Evolutionary conservation across 2,797 vertebrate genomes (phyloP).

Genomic region (Ctenopoma multispine): DNA sequence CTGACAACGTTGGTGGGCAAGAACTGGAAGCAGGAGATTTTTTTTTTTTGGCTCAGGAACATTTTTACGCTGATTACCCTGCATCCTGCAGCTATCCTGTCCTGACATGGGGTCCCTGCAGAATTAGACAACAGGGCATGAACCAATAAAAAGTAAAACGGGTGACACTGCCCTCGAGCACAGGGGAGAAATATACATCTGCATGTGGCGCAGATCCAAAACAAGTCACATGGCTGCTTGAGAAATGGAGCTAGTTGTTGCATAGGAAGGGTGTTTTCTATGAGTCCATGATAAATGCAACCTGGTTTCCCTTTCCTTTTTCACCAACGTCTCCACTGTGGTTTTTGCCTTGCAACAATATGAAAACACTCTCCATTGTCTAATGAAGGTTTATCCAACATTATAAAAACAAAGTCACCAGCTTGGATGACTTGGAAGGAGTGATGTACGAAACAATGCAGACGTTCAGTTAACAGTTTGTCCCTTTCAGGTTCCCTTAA

Average conservation of each 20-base stretch:
- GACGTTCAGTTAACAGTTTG: background rate
- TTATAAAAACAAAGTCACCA: background rate
- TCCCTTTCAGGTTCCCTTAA: constrained; percentile 19
- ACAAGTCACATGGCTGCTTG: constrained; percentile 64
- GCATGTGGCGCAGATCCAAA: constrained; percentile 69
- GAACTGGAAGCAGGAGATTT: constrained; percentile 54
- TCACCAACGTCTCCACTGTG: constrained; percentile 79
- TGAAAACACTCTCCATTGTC: constrained; percentile 20
- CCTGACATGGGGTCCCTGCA: constrained; percentile 64
- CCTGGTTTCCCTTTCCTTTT: constrained; percentile 77
- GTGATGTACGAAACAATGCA: constrained; percentile 25
- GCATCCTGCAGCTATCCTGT: constrained; percentile 66
- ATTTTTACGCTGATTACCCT: constrained; percentile 61
- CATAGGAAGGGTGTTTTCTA: constrained; percentile 80
- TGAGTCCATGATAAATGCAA: constrained; percentile 77
- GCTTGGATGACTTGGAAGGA: background rate
- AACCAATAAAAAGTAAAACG: constrained; percentile 69
- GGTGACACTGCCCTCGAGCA: constrained; percentile 64
- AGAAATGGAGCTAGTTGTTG: constrained; percentile 66
- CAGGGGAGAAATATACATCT: constrained; percentile 51
- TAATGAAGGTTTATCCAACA: constrained; percentile 4
- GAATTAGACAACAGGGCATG: constrained; percentile 57
- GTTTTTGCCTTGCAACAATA: constrained; percentile 68
- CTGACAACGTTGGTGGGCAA: constrained; percentile 57
- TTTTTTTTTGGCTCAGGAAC: constrained; percentile 32